These are phyloP conservation scores for Oxyteleia sp. DNA, from an alignment of 2,888 invertebrate genomes.

Conservation along the genomic window DNA sequence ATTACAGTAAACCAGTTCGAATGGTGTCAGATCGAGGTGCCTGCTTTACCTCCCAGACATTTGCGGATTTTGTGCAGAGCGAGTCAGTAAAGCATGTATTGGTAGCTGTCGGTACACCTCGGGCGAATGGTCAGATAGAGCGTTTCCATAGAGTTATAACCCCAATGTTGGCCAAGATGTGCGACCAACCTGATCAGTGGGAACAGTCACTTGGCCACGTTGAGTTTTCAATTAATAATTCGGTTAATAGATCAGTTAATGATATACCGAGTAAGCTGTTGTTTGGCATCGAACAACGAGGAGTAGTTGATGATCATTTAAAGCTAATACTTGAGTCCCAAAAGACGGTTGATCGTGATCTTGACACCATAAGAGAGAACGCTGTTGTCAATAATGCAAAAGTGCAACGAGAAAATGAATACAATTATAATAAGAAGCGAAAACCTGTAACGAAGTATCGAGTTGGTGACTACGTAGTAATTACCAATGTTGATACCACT, in stretches of 20 bases:
- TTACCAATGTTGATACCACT: neutral
- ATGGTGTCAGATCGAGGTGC: neutral
- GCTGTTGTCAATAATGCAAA: neutral
- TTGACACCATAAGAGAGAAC: neutral
- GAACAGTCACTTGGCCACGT: conserved; percentile 69
- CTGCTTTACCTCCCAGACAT: neutral
- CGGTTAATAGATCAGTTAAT: conserved; percentile 74
- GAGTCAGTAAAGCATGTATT: conserved; percentile 62
- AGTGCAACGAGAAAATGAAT: neutral
- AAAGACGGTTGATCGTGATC: conserved; percentile 3
- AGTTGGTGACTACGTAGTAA: neutral
- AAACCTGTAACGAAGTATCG: neutral
- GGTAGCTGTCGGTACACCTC: conserved; percentile 77
- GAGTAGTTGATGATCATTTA: conserved; percentile 4
- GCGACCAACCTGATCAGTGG: conserved; percentile 69
- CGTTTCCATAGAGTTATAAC: conserved; percentile 74
- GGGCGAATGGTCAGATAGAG: conserved; percentile 81
- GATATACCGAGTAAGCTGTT: conserved; percentile 77
- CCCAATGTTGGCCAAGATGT: conserved; percentile 76
- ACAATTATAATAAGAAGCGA: neutral
- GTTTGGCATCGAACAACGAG: conserved; percentile 77
- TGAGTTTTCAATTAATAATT: conserved; percentile 78
- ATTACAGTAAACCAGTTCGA: conserved; percentile 1
- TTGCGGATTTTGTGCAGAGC: neutral
- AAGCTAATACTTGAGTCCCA: conserved; percentile 1